phyloP scores from a whole-genome alignment of 2,113 vertebrate genomes.

The Camelus dromedarius region DNA sequence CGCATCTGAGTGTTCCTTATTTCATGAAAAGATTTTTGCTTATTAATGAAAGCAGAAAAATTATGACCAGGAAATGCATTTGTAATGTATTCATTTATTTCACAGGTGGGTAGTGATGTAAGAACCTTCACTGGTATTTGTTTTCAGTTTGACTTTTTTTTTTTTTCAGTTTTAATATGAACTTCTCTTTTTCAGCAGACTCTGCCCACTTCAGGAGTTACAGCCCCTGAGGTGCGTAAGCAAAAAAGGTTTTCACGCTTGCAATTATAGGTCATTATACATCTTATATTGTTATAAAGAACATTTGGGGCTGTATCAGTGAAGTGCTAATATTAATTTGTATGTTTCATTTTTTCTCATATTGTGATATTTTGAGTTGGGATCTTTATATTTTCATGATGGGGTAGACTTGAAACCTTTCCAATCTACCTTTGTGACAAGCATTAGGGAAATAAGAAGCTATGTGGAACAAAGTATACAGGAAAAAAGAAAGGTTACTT shows the following conservation, averaged over 20 bases:
- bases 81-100: background rate
- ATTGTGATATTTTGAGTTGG: background rate
- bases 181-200: conserved; percentile 88
- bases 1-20: background rate
- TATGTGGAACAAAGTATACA: background rate
- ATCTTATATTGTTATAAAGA: conserved; percentile 62
- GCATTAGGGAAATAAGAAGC: background rate
- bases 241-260: conserved; percentile 72
- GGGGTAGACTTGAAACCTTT: background rate
- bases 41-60: conserved; percentile 2
- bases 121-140: background rate
- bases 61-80: background rate
- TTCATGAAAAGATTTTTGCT: background rate
- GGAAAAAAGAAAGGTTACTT: background rate
- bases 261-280: background rate
- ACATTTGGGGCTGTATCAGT: conserved; percentile 67
- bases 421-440: background rate
- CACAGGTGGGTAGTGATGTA: background rate
- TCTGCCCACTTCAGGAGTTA: conserved; percentile 87
- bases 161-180: conserved; percentile 70
- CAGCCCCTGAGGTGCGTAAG: conserved; percentile 88
- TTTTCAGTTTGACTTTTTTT: background rate
- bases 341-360: background rate
- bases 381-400: background rate
- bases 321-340: background rate